Percentiles rank a stretch among this genome's conserved stretches.
These are phyloP conservation scores for Petrocephalus microphthalmus DNA, from an alignment of 2,113 vertebrate genomes.

Conservation along the genomic window DNA sequence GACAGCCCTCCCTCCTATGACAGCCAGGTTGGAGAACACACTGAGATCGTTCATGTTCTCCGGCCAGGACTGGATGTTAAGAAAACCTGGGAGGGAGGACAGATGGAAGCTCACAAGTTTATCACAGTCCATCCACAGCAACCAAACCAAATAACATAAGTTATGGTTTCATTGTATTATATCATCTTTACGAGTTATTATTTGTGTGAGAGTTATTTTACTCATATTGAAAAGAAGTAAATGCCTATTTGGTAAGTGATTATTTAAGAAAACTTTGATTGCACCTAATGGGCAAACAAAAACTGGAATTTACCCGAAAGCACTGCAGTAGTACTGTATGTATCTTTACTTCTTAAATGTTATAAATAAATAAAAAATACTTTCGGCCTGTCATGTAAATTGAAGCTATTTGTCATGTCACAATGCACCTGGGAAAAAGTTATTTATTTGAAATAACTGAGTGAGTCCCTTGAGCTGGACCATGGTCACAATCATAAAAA, in stretches of 20 bases:
- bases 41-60: constrained; percentile 94
- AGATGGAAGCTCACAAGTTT: constrained; percentile 24
- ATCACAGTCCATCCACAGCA: background rate
- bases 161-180: background rate
- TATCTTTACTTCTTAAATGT: too few relatives aligned
- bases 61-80: constrained; percentile 98
- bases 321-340: too few relatives aligned
- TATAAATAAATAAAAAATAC: background rate
- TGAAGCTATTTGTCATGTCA: background rate
- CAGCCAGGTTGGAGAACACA: constrained; percentile 91
- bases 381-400: background rate
- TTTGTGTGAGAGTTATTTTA: too few relatives aligned
- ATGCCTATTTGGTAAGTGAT: too few relatives aligned
- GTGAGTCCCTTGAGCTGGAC: background rate
- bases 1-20: constrained; percentile 85
- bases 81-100: constrained; percentile 65
- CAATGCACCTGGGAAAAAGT: background rate
- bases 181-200: too few relatives aligned
- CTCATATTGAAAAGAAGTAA: too few relatives aligned
- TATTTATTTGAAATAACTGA: background rate
- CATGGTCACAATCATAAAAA: background rate
- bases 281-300: too few relatives aligned
- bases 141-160: background rate
- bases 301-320: too few relatives aligned
- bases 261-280: too few relatives aligned